Evolutionary conservation across 1,140 invertebrate genomes (phyloP), one percentile per base, ranked within the genome.

Genomic region (Hypsibius dujardini): DNA sequence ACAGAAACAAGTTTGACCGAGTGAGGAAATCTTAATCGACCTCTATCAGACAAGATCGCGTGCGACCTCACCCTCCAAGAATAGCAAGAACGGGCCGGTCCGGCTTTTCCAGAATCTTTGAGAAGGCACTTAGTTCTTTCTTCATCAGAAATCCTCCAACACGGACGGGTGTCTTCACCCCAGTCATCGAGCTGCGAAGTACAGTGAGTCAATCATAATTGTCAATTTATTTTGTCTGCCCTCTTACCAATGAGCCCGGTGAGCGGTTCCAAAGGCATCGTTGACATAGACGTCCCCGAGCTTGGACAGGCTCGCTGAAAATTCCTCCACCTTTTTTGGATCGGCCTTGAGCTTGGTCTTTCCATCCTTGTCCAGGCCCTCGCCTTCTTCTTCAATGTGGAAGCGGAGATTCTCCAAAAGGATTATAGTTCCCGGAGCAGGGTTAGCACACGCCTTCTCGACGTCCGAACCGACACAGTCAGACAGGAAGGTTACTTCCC

Each of bases 271-370:
- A 67, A 75, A 75, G 59, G 74, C 74, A 69, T 75, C 74, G 59
- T 76, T 76, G 14, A 76, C 73, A 62, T 76, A 74, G 71, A 76
- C 60, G 56, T 75, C 75, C 14, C 74, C 47, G 45, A 75, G 60
- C 47, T 15, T 50, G 1, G 73, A 69, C 15, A 76, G 15, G 70
- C 91, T 94, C 59, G 85, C 84, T 74, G 92, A 84, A 81, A 99
- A 99, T 73, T 83, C 84, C 71, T 88, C 87, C 0, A 98, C 86
- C 75, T 86, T 85, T 71, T 85, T 87, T 59, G 86, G 83, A 70
- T 86, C 83, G 50, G 92, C 91, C 80, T 94, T 93, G 0, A 88
- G 82, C 50, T 56, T 56, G 50, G 50, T 97, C 70, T 86, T 67
- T 70, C 7, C 60, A 74, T 42, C 1, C 46, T 69, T 40, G 74